These are phyloP conservation scores for Zeus faber DNA, from an alignment of 2,113 vertebrate species.

Conservation along the genomic window DNA sequence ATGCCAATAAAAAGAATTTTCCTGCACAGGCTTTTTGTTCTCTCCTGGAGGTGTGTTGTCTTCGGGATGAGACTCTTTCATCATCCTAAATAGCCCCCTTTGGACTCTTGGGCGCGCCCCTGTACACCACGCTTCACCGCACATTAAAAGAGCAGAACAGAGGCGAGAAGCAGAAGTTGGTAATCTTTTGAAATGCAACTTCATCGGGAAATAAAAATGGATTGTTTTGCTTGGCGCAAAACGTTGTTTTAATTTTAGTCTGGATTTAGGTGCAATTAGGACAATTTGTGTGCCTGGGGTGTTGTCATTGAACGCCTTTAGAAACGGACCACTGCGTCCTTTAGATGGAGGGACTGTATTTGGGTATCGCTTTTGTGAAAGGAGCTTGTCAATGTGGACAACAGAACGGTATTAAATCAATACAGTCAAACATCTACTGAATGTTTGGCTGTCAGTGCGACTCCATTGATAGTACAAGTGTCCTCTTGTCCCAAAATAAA, in stretches of 20 bases:
- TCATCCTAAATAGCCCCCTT: conserved; percentile 51
- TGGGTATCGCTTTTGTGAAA: conserved; percentile 25
- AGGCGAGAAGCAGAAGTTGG: too few species aligned
- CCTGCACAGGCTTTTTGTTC: conserved; percentile 39
- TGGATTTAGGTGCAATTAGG: too few species aligned
- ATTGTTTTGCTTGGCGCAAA: too few species aligned
- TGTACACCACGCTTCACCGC: conserved; percentile 36
- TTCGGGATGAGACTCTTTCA: conserved; percentile 53
- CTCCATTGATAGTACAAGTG: too few species aligned
- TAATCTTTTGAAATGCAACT: too few species aligned
- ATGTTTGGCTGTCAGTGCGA: too few species aligned
- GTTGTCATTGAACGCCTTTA: background rate
- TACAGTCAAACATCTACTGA: conserved; percentile 18
- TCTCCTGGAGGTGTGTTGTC: conserved; percentile 38
- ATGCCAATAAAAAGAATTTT: conserved; percentile 37
- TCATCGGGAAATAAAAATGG: too few species aligned
- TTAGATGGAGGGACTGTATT: background rate
- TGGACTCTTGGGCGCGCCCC: conserved; percentile 38
- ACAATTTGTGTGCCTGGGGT: background rate
- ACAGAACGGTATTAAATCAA: conserved; percentile 21
- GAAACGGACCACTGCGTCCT: background rate
- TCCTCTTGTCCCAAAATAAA: too few species aligned
- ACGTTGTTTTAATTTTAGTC: too few species aligned
- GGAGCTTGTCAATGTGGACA: conserved; percentile 26
- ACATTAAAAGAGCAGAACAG: conserved; percentile 27